Percentiles rank a stretch among this genome's conserved stretches.
Conservation (phyloP, 2,113 vertebrate genomes). For the Malurus alboscapulatus region DNA sequence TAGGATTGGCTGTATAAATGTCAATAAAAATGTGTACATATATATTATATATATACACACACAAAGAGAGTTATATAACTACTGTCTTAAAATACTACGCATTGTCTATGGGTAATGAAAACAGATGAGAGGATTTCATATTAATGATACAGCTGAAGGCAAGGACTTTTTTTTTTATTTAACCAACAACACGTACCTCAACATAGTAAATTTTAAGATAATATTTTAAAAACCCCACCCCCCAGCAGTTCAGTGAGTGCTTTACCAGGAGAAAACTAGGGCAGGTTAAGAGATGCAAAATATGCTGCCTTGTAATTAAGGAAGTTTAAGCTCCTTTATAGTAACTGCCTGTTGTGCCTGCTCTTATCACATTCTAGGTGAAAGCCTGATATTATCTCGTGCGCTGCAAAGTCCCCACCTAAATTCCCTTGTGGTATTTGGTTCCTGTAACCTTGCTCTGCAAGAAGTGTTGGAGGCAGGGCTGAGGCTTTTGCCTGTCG, state of each 20-base stretch:
- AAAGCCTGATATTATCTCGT: background rate
- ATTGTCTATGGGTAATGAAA: background rate
- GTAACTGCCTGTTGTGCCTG: background rate
- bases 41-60: rapidly evolving
- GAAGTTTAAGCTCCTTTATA: background rate
- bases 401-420: background rate
- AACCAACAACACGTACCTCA: background rate
- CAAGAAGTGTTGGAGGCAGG: background rate
- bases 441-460: background rate
- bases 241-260: background rate
- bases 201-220: background rate
- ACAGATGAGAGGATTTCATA: background rate
- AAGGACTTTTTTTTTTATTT: background rate
- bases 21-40: background rate
- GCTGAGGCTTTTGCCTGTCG: background rate
- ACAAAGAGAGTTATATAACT: rapidly evolving
- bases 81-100: background rate
- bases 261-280: background rate
- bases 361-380: background rate
- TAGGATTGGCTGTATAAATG: background rate
- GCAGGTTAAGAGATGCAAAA: background rate
- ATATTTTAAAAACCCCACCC: rapidly evolving
- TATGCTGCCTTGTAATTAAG: background rate
- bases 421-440: background rate
- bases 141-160: background rate